A percentile compares a stretch with the other conserved stretches of the same genome.
Conservation (phyloP, 2,797 vertebrate genomes). For the Sebastes ruberrimus region DNA sequence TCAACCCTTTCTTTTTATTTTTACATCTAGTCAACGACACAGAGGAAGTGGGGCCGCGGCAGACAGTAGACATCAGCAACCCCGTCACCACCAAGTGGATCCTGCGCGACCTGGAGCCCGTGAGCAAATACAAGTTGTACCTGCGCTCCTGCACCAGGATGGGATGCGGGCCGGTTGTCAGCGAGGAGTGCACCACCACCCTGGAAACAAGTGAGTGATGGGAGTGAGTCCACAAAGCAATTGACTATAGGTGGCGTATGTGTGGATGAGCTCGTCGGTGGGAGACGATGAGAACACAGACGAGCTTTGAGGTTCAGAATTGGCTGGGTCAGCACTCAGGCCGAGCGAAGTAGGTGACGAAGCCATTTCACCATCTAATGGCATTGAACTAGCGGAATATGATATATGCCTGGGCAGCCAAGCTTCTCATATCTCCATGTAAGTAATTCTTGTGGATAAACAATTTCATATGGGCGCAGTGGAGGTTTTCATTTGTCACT, state of each 20-base stretch:
- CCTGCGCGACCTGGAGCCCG: constrained; percentile 84
- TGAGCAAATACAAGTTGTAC: constrained; percentile 94
- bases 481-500: constrained; percentile 82
- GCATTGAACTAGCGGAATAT: constrained; percentile 51
- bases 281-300: constrained; percentile 10
- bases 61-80: constrained; percentile 82
- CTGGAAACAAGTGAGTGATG: constrained; percentile 90
- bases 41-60: constrained; percentile 84
- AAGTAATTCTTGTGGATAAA: constrained; percentile 80
- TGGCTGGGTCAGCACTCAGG: background rate
- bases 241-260: background rate
- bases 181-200: constrained; percentile 88
- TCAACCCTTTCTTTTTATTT: background rate
- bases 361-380: constrained; percentile 48
- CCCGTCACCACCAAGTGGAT: constrained; percentile 83
- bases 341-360: constrained; percentile 30
- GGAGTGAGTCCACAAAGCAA: background rate
- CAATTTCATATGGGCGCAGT: constrained; percentile 74
- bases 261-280: background rate
- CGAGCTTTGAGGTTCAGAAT: background rate
- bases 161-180: constrained; percentile 89
- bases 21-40: constrained; percentile 89
- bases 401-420: constrained; percentile 65
- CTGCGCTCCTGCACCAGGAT: constrained; percentile 89
- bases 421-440: constrained; percentile 77